These are phyloP conservation scores for Opisthocomus hoazin DNA, from an alignment of 2,113 vertebrate genomes.

Conservation along the genomic window DNA sequence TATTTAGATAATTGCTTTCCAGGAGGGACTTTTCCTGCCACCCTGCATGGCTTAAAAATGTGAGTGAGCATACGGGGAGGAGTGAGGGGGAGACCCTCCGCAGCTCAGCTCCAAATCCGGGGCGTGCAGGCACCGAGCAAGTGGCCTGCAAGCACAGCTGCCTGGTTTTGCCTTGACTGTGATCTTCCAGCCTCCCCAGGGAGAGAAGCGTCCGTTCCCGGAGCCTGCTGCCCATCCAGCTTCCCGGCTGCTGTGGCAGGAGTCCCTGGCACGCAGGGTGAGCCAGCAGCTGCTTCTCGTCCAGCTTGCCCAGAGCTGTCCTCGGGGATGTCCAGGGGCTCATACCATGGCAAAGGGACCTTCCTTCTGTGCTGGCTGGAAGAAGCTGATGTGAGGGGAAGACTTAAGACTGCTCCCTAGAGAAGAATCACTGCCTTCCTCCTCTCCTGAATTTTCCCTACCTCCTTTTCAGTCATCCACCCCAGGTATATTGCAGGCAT, in stretches of 20 bases:
- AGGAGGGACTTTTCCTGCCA: not conserved
- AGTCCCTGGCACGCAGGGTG: not conserved
- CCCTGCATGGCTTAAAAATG: not conserved
- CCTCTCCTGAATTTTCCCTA: not conserved
- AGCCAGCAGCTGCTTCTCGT: not conserved
- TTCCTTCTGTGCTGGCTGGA: not conserved
- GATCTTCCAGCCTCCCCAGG: not conserved
- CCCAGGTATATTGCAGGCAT: not conserved
- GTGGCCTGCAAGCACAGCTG: not conserved
- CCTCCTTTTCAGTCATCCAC: not conserved
- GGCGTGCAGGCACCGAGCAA: not conserved
- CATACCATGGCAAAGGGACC: rapidly evolving
- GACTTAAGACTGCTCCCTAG: not conserved
- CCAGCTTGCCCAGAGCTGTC: not conserved
- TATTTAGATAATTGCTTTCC: not conserved
- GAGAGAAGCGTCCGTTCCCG: not conserved
- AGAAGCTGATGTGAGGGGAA: not conserved
- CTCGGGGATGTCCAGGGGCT: not conserved
- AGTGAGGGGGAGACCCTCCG: not conserved
- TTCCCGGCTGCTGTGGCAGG: not conserved
- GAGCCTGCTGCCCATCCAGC: not conserved
- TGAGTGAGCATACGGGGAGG: not conserved
- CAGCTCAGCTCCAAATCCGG: not conserved
- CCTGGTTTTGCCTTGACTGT: not conserved
- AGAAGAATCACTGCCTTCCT: not conserved